Conservation (phyloP, 2,113 vertebrate genomes). For the Rhinoptilus africanus region DNA sequence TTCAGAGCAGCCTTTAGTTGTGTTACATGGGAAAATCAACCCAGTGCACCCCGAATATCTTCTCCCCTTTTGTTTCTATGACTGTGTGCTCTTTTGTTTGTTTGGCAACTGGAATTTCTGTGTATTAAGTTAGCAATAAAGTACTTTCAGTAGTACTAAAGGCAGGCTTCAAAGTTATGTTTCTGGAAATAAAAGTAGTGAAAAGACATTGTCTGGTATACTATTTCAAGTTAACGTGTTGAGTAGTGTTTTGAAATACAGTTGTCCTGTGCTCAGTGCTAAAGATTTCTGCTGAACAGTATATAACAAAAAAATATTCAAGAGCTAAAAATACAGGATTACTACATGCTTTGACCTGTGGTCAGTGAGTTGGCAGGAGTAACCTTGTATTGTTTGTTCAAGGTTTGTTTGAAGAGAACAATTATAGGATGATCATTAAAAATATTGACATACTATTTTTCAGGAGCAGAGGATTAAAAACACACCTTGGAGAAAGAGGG, state of each 20-base stretch:
- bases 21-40: not conserved
- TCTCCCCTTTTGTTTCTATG: not conserved
- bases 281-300: not conserved
- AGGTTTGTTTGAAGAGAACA: slow-evolving; percentile 58
- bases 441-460: slow-evolving; percentile 36
- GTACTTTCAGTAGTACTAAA: not conserved
- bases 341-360: slow-evolving; percentile 41
- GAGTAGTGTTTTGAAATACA: not conserved
- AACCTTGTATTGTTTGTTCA: slow-evolving; percentile 51
- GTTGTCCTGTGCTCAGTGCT: not conserved
- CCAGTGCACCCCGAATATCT: not conserved
- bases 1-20: not conserved
- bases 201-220: not conserved
- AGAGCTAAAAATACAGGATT: slow-evolving; percentile 60
- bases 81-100: not conserved
- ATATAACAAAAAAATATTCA: not conserved
- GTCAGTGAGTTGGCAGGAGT: slow-evolving; percentile 38
- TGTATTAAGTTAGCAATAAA: not conserved
- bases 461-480: not conserved
- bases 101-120: not conserved
- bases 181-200: not conserved
- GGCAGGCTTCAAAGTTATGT: not conserved
- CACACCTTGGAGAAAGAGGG: not conserved
- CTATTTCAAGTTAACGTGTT: not conserved
- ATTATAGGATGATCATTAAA: slow-evolving; percentile 63